These are phyloP conservation scores for Temnothorax nylanderi DNA, from an alignment of 1,140 invertebrate species.

Conservation along the genomic window DNA sequence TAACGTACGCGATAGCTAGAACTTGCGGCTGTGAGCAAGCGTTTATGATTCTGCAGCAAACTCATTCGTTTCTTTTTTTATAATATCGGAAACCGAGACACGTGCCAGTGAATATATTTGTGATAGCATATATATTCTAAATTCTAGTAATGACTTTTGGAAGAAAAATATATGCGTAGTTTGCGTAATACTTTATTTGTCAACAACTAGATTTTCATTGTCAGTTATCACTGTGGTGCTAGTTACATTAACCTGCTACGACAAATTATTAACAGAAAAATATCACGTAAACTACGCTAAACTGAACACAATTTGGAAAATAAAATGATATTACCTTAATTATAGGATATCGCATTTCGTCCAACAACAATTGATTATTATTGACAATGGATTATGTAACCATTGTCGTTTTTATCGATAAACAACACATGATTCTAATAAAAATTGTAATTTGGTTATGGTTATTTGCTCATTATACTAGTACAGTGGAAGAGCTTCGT, in stretches of 20 bases:
- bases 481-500: slow-evolving; percentile 90
- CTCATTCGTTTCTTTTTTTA: background rate
- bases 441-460: slow-evolving; percentile 11
- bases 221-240: background rate
- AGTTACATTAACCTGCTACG: background rate
- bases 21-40: background rate
- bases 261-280: background rate
- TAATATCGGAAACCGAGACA: background rate
- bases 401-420: slow-evolving; percentile 1
- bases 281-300: no score
- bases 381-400: background rate
- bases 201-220: background rate
- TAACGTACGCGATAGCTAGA: background rate
- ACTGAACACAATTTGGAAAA: slow-evolving; percentile 21
- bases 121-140: background rate
- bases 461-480: background rate
- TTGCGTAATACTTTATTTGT: slow-evolving; percentile 12
- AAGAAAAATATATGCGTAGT: slow-evolving; percentile 25
- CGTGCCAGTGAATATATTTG: background rate
- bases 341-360: background rate
- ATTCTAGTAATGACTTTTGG: slow-evolving; percentile 5
- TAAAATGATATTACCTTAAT: slow-evolving; percentile 11
- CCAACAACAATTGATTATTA: no score
- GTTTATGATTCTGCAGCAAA: slow-evolving; percentile 7
- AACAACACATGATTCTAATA: slow-evolving; percentile 19